Conservation (phyloP, 2,113 vertebrate species). For the Pycnonotus jocosus region DNA sequence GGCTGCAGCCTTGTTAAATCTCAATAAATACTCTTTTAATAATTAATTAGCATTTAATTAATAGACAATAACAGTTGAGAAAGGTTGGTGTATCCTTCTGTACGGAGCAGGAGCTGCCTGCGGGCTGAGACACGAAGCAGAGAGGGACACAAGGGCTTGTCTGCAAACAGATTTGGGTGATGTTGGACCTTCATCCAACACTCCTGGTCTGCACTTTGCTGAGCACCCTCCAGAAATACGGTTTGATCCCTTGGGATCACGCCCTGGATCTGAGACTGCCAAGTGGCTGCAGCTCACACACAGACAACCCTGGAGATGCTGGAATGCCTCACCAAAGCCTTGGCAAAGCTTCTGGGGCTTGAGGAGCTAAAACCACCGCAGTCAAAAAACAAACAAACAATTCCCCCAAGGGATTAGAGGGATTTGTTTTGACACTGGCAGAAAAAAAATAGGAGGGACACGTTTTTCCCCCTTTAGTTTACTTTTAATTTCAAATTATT, state of each 20-base stretch:
- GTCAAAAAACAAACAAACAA: neutral
- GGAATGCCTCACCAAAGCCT: neutral
- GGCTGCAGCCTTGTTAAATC: conserved; percentile 42
- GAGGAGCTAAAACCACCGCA: neutral
- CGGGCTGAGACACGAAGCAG: neutral
- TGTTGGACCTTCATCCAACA: neutral
- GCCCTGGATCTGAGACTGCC: neutral
- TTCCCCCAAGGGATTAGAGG: neutral
- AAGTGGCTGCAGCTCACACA: neutral
- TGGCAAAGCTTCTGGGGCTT: neutral
- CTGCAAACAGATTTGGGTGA: neutral
- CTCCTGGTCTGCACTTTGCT: neutral
- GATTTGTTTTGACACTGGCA: conserved; percentile 3
- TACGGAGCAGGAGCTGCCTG: neutral
- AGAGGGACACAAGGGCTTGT: neutral
- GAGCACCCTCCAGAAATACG: neutral
- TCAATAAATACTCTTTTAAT: conserved; percentile 67
- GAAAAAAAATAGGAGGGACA: neutral
- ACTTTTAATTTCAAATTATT: conserved; percentile 47
- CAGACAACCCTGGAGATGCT: neutral
- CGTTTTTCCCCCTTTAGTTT: neutral
- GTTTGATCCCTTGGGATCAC: neutral
- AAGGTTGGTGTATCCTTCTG: neutral
- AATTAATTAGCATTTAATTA: conserved; percentile 69
- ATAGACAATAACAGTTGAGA: conserved; percentile 26